These are phyloP conservation scores for Siniperca knerii DNA, from an alignment of 2,113 vertebrate species.

Conservation along the genomic window DNA sequence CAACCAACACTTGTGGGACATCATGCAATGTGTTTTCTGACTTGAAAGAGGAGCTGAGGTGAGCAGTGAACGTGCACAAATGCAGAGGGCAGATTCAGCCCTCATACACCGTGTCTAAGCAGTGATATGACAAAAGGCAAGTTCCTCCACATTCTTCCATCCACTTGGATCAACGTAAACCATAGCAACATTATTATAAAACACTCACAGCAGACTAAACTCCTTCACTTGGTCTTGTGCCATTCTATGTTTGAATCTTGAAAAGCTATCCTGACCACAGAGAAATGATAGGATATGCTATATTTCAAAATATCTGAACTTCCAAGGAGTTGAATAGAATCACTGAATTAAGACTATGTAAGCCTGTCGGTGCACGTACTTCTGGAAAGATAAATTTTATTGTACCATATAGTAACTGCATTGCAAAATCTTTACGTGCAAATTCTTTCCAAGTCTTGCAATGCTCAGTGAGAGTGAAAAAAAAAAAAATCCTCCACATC, in stretches of 20 bases:
- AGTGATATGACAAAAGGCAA: conserved; percentile 61
- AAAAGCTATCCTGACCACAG: not conserved
- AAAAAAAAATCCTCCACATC: not conserved
- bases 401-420: not conserved
- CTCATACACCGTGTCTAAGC: conserved; percentile 55
- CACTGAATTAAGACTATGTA: not conserved
- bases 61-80: conserved; percentile 36
- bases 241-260: not conserved
- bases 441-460: not conserved
- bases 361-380: not conserved
- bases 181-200: conserved; percentile 75
- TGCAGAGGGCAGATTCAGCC: conserved; percentile 52
- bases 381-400: not conserved
- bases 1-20: not conserved
- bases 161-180: conserved; percentile 63
- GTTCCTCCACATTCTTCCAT: conserved; percentile 70
- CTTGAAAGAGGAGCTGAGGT: conserved; percentile 31
- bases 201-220: conserved; percentile 43
- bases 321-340: not conserved
- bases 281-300: not conserved
- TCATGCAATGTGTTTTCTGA: not conserved
- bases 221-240: not conserved
- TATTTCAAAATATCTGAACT: not conserved
- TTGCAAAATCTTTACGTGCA: not conserved
- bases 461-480: not conserved